Conservation (phyloP, 2,113 vertebrate species). For the Dissostichus mawsoni region DNA sequence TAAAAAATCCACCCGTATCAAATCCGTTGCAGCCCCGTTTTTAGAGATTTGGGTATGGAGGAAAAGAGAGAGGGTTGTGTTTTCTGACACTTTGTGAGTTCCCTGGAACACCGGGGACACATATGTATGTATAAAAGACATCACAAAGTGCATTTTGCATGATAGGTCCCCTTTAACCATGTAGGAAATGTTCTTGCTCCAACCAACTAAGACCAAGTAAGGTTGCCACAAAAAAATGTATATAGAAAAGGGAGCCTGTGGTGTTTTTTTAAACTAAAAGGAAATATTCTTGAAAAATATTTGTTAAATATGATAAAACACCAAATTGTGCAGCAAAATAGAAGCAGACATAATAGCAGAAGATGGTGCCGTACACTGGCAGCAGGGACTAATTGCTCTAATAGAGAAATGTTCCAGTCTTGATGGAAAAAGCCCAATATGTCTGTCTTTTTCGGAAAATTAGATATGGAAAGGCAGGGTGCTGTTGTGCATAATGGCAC, state of each 20-base stretch:
- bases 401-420: slow-evolving; percentile 25
- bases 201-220: not conserved
- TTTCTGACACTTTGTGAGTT: too few species aligned
- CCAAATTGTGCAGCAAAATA: not conserved
- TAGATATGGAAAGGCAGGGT: slow-evolving; percentile 10
- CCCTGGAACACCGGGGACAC: too few species aligned
- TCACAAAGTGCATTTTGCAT: too few species aligned
- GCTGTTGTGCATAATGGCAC: slow-evolving; percentile 19
- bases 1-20: too few species aligned
- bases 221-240: not conserved
- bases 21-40: too few species aligned
- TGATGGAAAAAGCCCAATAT: slow-evolving; percentile 1
- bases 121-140: too few species aligned
- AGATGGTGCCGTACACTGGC: not conserved
- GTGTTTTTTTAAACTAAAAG: not conserved
- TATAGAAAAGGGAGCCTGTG: not conserved
- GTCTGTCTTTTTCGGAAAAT: slow-evolving; percentile 21
- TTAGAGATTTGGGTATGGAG: too few species aligned
- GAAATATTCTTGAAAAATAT: not conserved
- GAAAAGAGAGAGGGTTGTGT: too few species aligned
- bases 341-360: slow-evolving; percentile 5
- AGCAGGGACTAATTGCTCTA: slow-evolving; percentile 34
- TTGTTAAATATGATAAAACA: not conserved
- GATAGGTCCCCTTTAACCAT: not conserved
- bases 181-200: not conserved